Evolutionary conservation across 2,888 invertebrate genomes (phyloP), one percentile per base, ranked within the genome.

Genomic region (Chirona hameri): DNA sequence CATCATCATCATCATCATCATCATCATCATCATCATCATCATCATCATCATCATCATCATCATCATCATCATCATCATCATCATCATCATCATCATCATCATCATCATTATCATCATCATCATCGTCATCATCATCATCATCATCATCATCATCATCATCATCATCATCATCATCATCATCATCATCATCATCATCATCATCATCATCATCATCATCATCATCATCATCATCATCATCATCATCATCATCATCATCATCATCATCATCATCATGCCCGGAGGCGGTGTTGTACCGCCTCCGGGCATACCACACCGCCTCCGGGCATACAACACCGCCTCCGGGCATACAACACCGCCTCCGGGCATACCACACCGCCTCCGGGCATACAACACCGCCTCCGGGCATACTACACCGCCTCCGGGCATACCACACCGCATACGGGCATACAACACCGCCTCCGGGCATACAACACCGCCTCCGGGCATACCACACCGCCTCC

Each of bases 1-100:
- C 65, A n/a, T 65, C 65, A n/a, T 65, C 65, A n/a, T 65, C 65
- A n/a, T 65, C 65, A 65, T 65, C 65, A 65, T 65, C 65, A 65
- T 65, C 65, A 65, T 65, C 65, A n/a, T 65, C 65, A 65, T 65
- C 65, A 65, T 65, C 21, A 65, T 65, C 65, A 65, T 65, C 65
- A 65, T 65, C 65, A 65, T 65, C 65, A 65, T 65, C 65, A 65
- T 65, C 65, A 65, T 65, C 65, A 65, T 65, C 65, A 65, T 65
- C 65, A 65, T 65, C 65, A 65, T 65, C 65, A 65, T 65, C 65
- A 65, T 65, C 65, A 65, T 65, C 65, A 65, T 65, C 65, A 65
- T 65, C 65, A 65, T 65, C 65, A 65, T 65, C 65, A 65, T 65
- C 65, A 65, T 65, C 65, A 65, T 65, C 65, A 65, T 65, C n/a